phyloP scores from a whole-genome alignment of 2,113 vertebrate species.

The Heloderma charlesbogerti region DNA sequence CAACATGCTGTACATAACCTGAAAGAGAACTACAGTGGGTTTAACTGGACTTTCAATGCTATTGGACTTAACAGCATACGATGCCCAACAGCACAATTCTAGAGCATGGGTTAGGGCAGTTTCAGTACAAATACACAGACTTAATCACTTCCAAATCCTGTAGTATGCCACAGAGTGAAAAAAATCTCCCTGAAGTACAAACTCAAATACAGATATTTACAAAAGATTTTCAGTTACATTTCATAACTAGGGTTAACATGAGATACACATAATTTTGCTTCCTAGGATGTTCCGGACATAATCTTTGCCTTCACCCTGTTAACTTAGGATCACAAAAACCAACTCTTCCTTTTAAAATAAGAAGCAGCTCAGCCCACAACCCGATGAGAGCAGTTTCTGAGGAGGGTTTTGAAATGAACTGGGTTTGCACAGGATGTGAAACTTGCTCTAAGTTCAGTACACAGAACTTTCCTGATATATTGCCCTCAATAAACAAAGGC shows the following conservation, averaged over 20 bases:
- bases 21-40: constrained; percentile 73
- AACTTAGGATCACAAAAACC: constrained; percentile 62
- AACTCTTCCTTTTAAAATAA: neutral
- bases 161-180: constrained; percentile 69
- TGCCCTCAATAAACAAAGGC: neutral
- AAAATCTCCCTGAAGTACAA: constrained; percentile 71
- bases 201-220: constrained; percentile 73
- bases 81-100: constrained; percentile 50
- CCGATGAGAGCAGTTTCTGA: neutral
- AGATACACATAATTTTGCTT: constrained; percentile 72
- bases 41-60: constrained; percentile 66
- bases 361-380: neutral
- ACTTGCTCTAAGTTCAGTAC: neutral
- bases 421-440: neutral
- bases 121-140: constrained; percentile 67
- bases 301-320: constrained; percentile 74
- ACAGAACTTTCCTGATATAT: neutral
- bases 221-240: constrained; percentile 67
- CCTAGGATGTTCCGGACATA: constrained; percentile 69
- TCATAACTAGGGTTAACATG: constrained; percentile 70
- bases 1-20: constrained; percentile 81
- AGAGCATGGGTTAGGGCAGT: constrained; percentile 61
- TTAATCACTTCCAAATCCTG: constrained; percentile 69
- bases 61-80: constrained; percentile 31
- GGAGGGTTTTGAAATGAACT: neutral